Percentiles rank a stretch among this genome's conserved stretches.
These are phyloP conservation scores for Plotosus lineatus DNA, from an alignment of 2,113 vertebrate genomes.

Conservation along the genomic window DNA sequence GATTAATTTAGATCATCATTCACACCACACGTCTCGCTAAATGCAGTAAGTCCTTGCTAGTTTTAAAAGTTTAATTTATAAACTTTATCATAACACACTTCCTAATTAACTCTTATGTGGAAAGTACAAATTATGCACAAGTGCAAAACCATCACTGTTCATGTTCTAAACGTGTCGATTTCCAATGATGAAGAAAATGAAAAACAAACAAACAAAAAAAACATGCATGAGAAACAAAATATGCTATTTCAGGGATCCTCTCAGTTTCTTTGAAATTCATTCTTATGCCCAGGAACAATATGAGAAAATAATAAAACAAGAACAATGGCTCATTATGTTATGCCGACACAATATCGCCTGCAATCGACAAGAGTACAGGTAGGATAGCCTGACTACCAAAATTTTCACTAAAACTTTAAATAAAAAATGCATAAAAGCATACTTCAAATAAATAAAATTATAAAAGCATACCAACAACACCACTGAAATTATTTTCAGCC, in stretches of 20 bases:
- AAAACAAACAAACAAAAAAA: not conserved
- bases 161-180: not conserved
- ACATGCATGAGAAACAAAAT: not conserved
- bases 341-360: not conserved
- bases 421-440: not conserved
- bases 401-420: not conserved
- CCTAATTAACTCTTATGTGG: slow-evolving; percentile 1
- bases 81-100: slow-evolving; percentile 13
- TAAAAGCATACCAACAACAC: not conserved
- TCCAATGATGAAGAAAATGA: not conserved
- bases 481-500: not conserved
- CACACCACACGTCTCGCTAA: slow-evolving; percentile 37
- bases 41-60: slow-evolving; percentile 43
- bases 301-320: not conserved
- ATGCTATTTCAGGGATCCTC: not conserved
- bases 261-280: too few relatives aligned
- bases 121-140: slow-evolving; percentile 30
- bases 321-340: too few relatives aligned
- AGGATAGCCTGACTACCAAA: not conserved
- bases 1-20: slow-evolving; percentile 35
- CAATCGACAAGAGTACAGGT: not conserved
- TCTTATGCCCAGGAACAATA: too few relatives aligned
- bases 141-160: slow-evolving; percentile 6
- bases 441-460: not conserved
- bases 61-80: slow-evolving; percentile 24